These are phyloP conservation scores for Lepidochrysops patricia DNA, from an alignment of 2,888 invertebrate species.

Conservation along the genomic window DNA sequence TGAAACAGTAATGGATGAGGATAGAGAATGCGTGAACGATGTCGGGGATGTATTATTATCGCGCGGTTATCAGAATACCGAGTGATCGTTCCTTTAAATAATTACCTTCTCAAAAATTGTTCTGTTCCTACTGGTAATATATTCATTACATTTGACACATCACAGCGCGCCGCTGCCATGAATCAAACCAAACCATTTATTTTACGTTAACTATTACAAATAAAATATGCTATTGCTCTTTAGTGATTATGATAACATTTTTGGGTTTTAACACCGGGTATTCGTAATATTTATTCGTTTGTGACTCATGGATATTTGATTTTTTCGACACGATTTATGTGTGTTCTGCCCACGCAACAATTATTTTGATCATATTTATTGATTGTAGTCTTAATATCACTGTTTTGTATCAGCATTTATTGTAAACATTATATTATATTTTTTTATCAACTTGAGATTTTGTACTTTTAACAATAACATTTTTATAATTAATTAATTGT, in stretches of 20 bases:
- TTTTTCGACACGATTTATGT: conserved; percentile 24
- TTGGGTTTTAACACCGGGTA: conserved; percentile 38
- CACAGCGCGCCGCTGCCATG: conserved; percentile 64
- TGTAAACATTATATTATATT: too few species aligned
- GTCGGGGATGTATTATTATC: conserved; percentile 72
- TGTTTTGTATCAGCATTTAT: too few species aligned
- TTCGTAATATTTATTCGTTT: conserved; percentile 42
- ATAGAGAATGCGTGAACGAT: conserved; percentile 72
- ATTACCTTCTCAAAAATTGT: conserved; percentile 68
- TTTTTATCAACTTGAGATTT: too few species aligned
- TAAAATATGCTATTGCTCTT: conserved; percentile 49
- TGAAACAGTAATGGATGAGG: conserved; percentile 72
- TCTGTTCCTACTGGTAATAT: conserved; percentile 69
- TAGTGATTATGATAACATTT: conserved; percentile 42
- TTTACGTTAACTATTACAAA: neutral
- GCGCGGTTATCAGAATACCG: conserved; percentile 67
- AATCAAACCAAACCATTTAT: conserved; percentile 37
- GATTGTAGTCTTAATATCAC: conserved; percentile 23
- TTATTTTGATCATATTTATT: conserved; percentile 26
- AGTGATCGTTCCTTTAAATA: conserved; percentile 69
- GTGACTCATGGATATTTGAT: conserved; percentile 40
- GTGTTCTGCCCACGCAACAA: neutral
- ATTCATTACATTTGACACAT: conserved; percentile 69
- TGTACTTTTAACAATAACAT: too few species aligned
- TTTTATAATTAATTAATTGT: too few species aligned